phyloP scores from a whole-genome alignment of 2,113 vertebrate species.

The Perognathus longimembris region DNA sequence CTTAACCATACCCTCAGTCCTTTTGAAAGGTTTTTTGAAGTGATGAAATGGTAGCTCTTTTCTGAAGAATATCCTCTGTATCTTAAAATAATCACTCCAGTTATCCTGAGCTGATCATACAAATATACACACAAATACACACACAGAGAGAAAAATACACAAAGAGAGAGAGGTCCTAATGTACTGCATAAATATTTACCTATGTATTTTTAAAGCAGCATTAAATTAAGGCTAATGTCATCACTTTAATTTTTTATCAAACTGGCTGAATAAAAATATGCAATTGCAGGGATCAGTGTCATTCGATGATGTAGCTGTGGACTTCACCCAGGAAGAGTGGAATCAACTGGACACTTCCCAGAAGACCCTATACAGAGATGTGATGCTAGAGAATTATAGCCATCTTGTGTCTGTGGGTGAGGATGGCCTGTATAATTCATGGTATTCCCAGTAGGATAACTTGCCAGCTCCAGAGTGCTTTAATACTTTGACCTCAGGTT shows the following conservation, averaged over 20 bases:
- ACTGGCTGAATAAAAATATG: conserved; percentile 40
- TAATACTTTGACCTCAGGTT: conserved; percentile 31
- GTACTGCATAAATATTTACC: background rate
- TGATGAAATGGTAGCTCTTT: background rate
- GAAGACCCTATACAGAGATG: conserved; percentile 58
- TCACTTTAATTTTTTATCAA: conserved; percentile 41
- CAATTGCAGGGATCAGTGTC: conserved; percentile 58
- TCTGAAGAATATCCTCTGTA: conserved; percentile 37
- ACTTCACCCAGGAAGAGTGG: conserved; percentile 59
- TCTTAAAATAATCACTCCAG: background rate
- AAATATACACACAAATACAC: background rate
- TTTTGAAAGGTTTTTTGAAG: background rate
- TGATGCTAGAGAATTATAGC: conserved; percentile 60
- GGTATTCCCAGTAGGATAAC: background rate
- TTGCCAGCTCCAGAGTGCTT: conserved; percentile 31
- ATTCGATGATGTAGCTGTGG: conserved; percentile 66
- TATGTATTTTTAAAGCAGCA: background rate
- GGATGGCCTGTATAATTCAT: conserved; percentile 25
- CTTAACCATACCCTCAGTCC: background rate
- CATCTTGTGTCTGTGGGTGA: conserved; percentile 62
- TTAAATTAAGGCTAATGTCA: background rate
- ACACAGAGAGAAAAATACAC: too few species aligned
- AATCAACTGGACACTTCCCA: conserved; percentile 35
- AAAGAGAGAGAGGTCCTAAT: background rate
- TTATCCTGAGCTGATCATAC: background rate